These are phyloP conservation scores for Carettochelys insculpta DNA, from an alignment of 2,113 vertebrate genomes.

Conservation along the genomic window DNA sequence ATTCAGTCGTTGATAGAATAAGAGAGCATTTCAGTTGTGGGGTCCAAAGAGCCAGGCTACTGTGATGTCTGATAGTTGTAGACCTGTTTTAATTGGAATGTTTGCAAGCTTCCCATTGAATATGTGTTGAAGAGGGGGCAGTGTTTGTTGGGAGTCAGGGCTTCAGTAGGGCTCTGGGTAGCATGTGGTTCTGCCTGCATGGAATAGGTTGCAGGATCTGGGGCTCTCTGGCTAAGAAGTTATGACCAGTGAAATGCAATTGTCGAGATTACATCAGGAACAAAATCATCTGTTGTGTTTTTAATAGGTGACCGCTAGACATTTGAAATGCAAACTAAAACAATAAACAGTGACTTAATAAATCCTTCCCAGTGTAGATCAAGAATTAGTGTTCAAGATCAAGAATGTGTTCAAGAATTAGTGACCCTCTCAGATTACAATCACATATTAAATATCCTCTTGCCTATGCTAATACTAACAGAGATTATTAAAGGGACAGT, in stretches of 20 bases:
- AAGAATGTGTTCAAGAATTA: background rate
- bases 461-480: background rate
- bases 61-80: background rate
- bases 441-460: background rate
- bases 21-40: background rate
- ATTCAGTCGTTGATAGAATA: background rate
- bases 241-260: background rate
- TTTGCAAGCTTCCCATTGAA: background rate
- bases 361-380: background rate
- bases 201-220: background rate
- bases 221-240: background rate
- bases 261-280: background rate
- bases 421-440: background rate
- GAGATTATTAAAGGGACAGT: background rate
- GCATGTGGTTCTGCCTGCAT: background rate
- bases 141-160: background rate
- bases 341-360: background rate
- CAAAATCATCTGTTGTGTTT: slow-evolving; percentile 26
- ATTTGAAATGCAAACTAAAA: background rate
- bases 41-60: background rate
- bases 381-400: too few relatives aligned
- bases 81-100: background rate
- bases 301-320: background rate
- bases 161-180: background rate
- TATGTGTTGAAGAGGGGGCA: background rate